A percentile compares a stretch with the other conserved stretches of the same genome.
Evolutionary conservation across 53 echinoderm and acorn worm species (phyloP).

Genomic region (Astropecten irregularis): DNA sequence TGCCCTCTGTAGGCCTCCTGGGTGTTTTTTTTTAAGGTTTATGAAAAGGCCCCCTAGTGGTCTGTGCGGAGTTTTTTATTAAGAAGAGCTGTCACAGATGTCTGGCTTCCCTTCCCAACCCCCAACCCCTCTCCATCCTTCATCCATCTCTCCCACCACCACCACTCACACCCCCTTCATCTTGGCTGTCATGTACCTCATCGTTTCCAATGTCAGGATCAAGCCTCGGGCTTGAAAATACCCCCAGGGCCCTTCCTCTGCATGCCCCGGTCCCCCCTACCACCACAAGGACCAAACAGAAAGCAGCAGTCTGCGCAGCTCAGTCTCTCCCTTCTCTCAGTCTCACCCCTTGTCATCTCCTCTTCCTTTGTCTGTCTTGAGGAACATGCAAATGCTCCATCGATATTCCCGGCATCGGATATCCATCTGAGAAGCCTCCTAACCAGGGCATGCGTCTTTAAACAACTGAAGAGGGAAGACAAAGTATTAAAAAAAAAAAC

Average conservation of each 20-base stretch:
- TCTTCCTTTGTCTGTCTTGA: neutral
- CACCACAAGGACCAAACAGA: no score
- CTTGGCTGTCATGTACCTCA: neutral
- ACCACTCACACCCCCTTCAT: neutral
- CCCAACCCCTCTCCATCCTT: neutral
- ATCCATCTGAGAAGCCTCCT: conserved; percentile 5
- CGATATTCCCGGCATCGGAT: conserved; percentile 45
- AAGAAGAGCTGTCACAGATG: neutral
- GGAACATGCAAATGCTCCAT: conserved; percentile 49
- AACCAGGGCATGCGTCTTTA: conserved; percentile 29
- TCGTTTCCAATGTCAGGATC: neutral
- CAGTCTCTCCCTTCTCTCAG: no score
- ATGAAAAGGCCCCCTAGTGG: conserved; percentile 1
- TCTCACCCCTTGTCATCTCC: no score
- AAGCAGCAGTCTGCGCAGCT: no score
- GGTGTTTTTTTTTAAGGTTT: neutral
- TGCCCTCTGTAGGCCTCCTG: neutral
- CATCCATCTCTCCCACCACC: neutral
- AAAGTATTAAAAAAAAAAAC: neutral
- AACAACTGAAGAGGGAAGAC: conserved; percentile 15
- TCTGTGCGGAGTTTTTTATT: no score
- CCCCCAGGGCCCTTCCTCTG: neutral
- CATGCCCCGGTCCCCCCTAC: neutral
- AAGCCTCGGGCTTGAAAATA: neutral
- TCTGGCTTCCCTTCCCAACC: neutral